A percentile compares a stretch with the other conserved stretches of the same genome.
phyloP scores from a whole-genome alignment of 2,113 vertebrate species.

The Hippopotamus amphibius region DNA sequence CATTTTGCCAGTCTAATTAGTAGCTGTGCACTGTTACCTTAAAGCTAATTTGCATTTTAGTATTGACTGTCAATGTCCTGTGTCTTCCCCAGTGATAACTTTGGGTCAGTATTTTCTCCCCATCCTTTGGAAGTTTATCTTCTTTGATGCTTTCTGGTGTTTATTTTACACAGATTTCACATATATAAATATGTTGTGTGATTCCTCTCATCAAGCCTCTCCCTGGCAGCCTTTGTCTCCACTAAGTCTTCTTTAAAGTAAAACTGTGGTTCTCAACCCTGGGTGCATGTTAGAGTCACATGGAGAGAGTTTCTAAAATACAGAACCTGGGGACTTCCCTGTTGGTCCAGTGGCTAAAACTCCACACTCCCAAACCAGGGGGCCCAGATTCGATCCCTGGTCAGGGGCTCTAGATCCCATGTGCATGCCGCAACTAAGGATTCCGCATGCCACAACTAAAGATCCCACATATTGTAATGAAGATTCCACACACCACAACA shows the following conservation, averaged over 20 bases:
- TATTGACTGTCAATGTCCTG: neutral
- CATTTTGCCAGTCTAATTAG: neutral
- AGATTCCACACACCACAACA: neutral
- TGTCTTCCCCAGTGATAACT: neutral
- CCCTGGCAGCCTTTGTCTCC: neutral
- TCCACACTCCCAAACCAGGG: neutral
- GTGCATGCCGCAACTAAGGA: neutral
- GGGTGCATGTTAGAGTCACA: accelerated
- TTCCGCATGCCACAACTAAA: neutral
- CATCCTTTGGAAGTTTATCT: neutral
- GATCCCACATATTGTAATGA: too few species aligned
- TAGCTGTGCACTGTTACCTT: accelerated
- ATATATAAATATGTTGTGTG: neutral
- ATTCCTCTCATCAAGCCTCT: neutral
- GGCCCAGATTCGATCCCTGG: neutral
- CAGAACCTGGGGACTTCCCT: neutral
- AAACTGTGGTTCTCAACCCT: neutral
- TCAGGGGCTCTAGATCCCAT: neutral
- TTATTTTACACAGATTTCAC: neutral
- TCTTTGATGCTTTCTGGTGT: neutral
- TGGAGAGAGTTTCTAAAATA: neutral
- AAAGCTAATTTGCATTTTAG: neutral
- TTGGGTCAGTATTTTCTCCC: neutral
- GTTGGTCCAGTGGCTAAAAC: neutral
- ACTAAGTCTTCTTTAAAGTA: neutral